Base-by-base conservation (phyloP, 2,797 vertebrate genomes). In the Amazona ochrocephala region DNA sequence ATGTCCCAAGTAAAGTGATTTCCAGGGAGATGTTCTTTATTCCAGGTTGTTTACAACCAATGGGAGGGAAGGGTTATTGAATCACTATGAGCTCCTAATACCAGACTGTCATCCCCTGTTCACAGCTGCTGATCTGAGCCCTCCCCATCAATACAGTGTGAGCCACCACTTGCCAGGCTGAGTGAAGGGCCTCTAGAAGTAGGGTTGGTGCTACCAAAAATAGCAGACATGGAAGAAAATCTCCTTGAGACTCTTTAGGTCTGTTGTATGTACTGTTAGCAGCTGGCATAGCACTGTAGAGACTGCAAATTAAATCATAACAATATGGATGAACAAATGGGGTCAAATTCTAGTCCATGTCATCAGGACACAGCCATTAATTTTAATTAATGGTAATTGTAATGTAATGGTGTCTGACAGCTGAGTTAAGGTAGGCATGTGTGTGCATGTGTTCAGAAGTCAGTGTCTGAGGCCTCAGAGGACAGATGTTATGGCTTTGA, bases 161-260 rank as follows among this genome's bases (percentile, higher is more conserved):
- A 77, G 60, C 0, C 2, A 10, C 26, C 2, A 1, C 29, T 58
- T 1, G 0, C 39, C 1, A 8, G 54, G 15, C 27, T 42, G 37
- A 60, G 18, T 1, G 13, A 61, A 72, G 20, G 41, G 16, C 16
- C 29, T 34, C 4, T 27, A 66, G 24, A 4, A 60, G 39, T 21
- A 42, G 34, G 42, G 51, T 10, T 79, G 45, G 9, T 65, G 19
- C 8, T 21, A 7, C 21, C 32, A 27, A 9, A 81, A 94, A 19
- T 2, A 66, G 13, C 17, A 65, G 7, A 13, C 6, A 0, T 47
- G 50, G 34, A 75, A 84, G 70, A 47, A 94, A 81, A 84, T 11
- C 45, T 86, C 54, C 54, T 76, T 47, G 56, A 56, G 74, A 34
- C 2, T 3, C 18, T 85, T 48, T 48, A 9, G 26, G 22, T 42